Evolutionary conservation across 2,113 vertebrate genomes (phyloP), one percentile per base, ranked within the genome.

Genomic region (Lasiurus borealis): DNA sequence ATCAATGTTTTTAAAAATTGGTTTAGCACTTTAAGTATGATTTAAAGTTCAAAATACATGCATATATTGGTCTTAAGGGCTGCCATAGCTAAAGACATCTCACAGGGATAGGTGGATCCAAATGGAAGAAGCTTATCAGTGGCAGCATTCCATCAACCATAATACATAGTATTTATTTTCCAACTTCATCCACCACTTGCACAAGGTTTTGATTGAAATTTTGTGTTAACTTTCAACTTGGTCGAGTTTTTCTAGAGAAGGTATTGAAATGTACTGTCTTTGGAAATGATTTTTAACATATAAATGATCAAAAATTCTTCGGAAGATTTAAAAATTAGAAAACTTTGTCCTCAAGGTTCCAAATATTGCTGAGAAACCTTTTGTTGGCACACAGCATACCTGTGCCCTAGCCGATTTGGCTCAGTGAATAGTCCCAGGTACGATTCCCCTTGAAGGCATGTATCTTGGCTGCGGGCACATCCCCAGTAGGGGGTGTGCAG

Each of bases 301-400:
- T 14, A 78, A 19, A 14, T 48, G 50, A 44, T 94, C 8, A 52
- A 75, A 95, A 87, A 90, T 59, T 82, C 75, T 82, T 87, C 75
- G 54, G 13, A 88, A 90, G 85, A 90, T 72, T 92, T 89, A 57
- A 72, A 83, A 95, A 52, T 73, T 46, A 52, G 34, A 85, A 88
- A 94, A 78, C 34, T 86, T 62, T 83, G 62, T 31, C 86, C 81
- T 66, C 13, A 68, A 87, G 64, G 82, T 78, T 90, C 90, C 78
- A 87, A 68, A 87, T 89, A 88, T 40, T n/a, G 12, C 29, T 46
- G 59, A 57, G 50, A 62, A 69, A 73, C 5, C 31, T 68, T 86
- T 68, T 66, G 59, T 80, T 54, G 54, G 27, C 88, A 69, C 78
- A 40, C 9, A 78, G 73, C 18, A 6, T 29, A 78, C 44, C 46